Base-by-base conservation (phyloP, 2,113 vertebrate genomes). In the Cinclus mexicanus region DNA sequence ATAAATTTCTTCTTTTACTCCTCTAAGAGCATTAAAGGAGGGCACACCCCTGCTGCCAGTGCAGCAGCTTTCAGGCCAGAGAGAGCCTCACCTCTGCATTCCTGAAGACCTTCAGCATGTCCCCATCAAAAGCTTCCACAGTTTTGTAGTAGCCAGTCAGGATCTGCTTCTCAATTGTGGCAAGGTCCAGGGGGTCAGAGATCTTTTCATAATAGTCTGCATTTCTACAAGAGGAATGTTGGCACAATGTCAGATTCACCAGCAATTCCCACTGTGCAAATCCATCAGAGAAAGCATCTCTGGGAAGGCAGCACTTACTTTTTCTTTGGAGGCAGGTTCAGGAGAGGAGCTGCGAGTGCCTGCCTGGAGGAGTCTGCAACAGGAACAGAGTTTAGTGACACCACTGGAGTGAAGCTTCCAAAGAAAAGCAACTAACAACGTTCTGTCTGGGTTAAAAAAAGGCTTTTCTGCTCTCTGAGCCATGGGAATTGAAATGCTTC, bases 51-150 rank as follows among this genome's bases (percentile, higher is more conserved):
- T 52, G 26, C 11, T 67, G 33, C 9, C 50, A 42, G 15, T 9
- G 33, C 42, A 26, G 25, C 1, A 53, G 31, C 52, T 35, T 11
- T 12, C 69, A 46, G n/a, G 23, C 14, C 57, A 49, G 28, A n/a
- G 52, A 35, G 42, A 17, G 29, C 93, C 98, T 96, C 97, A 99
- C 99, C 99, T 99, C 99, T 25, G 99, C 99, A 7, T 99, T 99
- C 82, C 99, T 98, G 96, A 99, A 99, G 82, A 99, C 99, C 97
- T 99, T 99, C 80, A 99, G 98, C 99, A 99, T 99, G 97, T 99
- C 99, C 3, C 98, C 98, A 93, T 99, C 99, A 49, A 99, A 99
- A 44, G 99, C 98, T 94, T 99, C 99, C 65, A 99, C 99, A 0
- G 99, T 99, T 97, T 99, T 99, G 88, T 99, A 99, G 82, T 99